phyloP scores from a whole-genome alignment of 2,888 invertebrate genomes.

The Silvanus unidentatus region DNA sequence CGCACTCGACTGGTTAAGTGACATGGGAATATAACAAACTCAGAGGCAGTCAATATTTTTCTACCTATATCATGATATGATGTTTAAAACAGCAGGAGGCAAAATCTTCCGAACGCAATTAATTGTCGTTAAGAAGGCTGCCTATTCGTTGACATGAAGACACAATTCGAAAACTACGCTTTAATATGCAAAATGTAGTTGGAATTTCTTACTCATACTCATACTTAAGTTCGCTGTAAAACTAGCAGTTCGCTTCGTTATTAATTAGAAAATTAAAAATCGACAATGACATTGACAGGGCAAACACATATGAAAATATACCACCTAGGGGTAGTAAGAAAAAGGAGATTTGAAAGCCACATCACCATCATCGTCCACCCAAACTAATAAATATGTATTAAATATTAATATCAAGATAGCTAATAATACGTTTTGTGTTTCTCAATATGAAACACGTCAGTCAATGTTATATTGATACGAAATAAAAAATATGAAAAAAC shows the following conservation, averaged over 20 bases:
- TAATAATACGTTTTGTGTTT: slow-evolving; percentile 38
- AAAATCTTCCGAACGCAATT: too few species aligned
- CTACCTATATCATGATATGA: too few species aligned
- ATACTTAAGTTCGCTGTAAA: too few species aligned
- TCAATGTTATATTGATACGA: slow-evolving; percentile 23
- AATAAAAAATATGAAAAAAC: slow-evolving; percentile 4
- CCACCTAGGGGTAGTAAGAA: slow-evolving; percentile 10
- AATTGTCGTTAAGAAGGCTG: too few species aligned
- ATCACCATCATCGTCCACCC: slow-evolving; percentile 5
- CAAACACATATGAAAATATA: slow-evolving; percentile 16
- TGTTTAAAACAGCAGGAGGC: too few species aligned
- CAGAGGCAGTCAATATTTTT: too few species aligned
- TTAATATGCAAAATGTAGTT: too few species aligned
- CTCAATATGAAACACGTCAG: slow-evolving; percentile 36
- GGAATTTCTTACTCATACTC: too few species aligned
- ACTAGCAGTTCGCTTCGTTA: not conserved
- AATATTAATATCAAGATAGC: slow-evolving; percentile 36
- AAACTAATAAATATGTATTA: slow-evolving; percentile 41
- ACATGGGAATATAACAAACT: too few species aligned
- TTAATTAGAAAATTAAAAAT: not conserved
- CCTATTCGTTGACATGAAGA: too few species aligned
- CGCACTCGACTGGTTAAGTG: too few species aligned
- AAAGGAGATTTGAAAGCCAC: not conserved
- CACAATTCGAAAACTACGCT: too few species aligned
- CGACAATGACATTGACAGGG: slow-evolving; percentile 9